Percentiles rank a stretch among this genome's conserved stretches.
Conservation (phyloP, 2,113 vertebrate species). For the Tursiops truncatus region DNA sequence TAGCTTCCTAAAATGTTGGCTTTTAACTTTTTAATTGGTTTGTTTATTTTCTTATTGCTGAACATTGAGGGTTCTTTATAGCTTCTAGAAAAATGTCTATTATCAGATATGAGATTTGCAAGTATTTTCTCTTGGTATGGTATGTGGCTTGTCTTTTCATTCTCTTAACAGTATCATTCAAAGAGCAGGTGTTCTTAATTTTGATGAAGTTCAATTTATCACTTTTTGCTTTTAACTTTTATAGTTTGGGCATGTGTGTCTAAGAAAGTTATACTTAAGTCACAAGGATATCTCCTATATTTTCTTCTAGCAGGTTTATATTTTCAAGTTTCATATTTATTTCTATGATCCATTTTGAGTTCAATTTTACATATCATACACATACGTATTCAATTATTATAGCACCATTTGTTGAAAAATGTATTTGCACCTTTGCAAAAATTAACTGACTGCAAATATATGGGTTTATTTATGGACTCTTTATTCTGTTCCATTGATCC, state of each 20-base stretch:
- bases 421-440: constrained; percentile 25
- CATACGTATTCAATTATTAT: neutral
- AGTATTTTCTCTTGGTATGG: neutral
- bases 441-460: neutral
- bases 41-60: neutral
- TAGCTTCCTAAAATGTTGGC: neutral
- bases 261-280: neutral
- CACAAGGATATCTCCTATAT: neutral
- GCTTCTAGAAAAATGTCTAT: neutral
- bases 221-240: neutral
- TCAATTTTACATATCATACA: neutral
- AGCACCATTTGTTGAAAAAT: neutral
- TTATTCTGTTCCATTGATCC: neutral
- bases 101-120: neutral
- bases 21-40: neutral
- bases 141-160: neutral
- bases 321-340: constrained; percentile 9
- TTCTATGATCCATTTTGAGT: neutral
- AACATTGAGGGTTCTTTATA: neutral
- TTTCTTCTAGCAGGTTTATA: constrained; percentile 17
- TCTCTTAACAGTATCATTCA: neutral
- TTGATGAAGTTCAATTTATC: neutral
- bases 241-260: neutral
- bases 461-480: neutral
- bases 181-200: neutral